Percentiles rank a stretch among this genome's conserved stretches.
Conservation (phyloP, 1,140 invertebrate genomes). For the Battus philenor region DNA sequence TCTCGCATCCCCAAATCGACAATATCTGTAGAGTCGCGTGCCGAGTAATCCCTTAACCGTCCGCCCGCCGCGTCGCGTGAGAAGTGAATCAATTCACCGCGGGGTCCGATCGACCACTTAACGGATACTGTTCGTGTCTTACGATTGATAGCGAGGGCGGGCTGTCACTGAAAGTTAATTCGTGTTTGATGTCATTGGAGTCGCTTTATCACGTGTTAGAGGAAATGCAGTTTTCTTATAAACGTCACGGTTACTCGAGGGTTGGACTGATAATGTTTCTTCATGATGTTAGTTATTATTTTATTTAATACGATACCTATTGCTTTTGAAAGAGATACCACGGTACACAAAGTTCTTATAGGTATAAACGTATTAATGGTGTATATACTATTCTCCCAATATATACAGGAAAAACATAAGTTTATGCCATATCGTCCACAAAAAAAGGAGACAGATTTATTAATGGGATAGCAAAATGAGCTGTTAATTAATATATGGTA, state of each 20-base stretch:
- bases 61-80: slow-evolving; percentile 51
- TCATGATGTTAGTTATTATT: slow-evolving; percentile 4
- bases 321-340: no score
- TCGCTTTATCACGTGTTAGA: slow-evolving; percentile 50
- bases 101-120: slow-evolving; percentile 58
- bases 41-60: slow-evolving; percentile 56
- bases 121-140: slow-evolving; percentile 50
- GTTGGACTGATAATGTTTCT: slow-evolving; percentile 4
- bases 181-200: slow-evolving; percentile 65
- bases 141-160: slow-evolving; percentile 56
- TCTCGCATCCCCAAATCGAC: slow-evolving; percentile 56
- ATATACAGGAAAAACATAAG: no score
- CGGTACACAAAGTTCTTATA: no score
- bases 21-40: slow-evolving; percentile 70
- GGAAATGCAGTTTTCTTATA: slow-evolving; percentile 55
- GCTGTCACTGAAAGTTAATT: slow-evolving; percentile 62
- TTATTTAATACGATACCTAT: no score
- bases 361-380: no score
- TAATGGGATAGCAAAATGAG: no score
- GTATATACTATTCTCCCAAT: no score
- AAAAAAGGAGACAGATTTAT: no score
- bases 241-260: slow-evolving; percentile 14
- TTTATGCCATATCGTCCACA: no score
- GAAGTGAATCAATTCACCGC: slow-evolving; percentile 65
- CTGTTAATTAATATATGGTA: no score